Evolutionary conservation across 2,888 invertebrate species (phyloP).

Genomic region (Euzophera pinguis): DNA sequence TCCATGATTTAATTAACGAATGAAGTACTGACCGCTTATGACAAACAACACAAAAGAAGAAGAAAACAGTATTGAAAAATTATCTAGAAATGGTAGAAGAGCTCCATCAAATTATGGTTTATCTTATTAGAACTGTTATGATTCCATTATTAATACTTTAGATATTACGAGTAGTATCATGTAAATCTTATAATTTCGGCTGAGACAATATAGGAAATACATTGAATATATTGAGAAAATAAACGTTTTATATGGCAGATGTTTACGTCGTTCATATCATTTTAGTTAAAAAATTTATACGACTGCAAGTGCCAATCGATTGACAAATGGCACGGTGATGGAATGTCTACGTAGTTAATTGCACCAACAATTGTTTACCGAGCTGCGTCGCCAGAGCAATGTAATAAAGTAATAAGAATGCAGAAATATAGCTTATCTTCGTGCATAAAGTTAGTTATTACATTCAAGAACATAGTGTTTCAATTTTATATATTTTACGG

Average conservation of each 20-base stretch:
- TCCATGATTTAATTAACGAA: constrained; percentile 31
- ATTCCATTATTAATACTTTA: too few species aligned
- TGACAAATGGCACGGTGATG: constrained; percentile 5
- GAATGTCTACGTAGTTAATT: constrained; percentile 21
- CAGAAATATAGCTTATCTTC: neutral
- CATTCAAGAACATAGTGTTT: neutral
- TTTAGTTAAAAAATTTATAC: constrained; percentile 9
- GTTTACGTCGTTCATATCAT: constrained; percentile 8
- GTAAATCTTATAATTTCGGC: too few species aligned
- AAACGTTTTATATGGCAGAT: neutral
- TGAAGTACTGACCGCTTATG: constrained; percentile 9
- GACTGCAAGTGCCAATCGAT: constrained; percentile 7
- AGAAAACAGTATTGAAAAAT: neutral
- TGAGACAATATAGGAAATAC: too few species aligned
- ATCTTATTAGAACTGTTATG: too few species aligned
- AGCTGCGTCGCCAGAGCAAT: constrained; percentile 36
- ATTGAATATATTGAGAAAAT: neutral
- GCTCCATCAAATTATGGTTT: too few species aligned
- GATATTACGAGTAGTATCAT: too few species aligned
- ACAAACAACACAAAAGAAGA: neutral
- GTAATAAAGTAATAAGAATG: neutral
- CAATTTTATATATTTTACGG: too few species aligned
- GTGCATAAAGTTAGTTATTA: neutral
- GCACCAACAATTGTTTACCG: constrained; percentile 32
- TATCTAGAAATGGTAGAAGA: too few species aligned